A percentile compares a stretch with the other conserved stretches of the same genome.
Evolutionary conservation across 2,113 vertebrate species (phyloP).

Genomic region (Hippocampus barbouri): DNA sequence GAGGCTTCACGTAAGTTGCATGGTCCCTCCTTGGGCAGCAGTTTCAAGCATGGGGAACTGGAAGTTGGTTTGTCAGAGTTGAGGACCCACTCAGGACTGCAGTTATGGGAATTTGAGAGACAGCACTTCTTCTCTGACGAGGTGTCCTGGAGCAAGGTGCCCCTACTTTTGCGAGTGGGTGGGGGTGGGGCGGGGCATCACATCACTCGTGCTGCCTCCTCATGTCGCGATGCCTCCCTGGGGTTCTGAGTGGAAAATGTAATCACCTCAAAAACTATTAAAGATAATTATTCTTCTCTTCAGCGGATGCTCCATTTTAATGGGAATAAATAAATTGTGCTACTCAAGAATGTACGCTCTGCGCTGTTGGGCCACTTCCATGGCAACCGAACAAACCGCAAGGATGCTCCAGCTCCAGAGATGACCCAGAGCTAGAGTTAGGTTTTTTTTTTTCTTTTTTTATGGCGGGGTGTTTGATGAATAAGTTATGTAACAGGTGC

Average conservation of each 20-base stretch:
- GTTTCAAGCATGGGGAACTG: neutral
- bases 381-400: constrained; percentile 15
- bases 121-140: neutral
- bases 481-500: constrained; percentile 6
- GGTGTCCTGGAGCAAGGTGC: neutral
- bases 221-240: neutral
- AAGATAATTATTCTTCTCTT: neutral
- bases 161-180: neutral
- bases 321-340: constrained; percentile 1
- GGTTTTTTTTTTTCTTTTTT: neutral
- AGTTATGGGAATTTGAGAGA: neutral
- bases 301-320: neutral
- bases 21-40: neutral
- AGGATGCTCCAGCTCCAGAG: neutral
- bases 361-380: neutral
- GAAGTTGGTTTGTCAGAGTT: neutral
- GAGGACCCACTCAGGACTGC: neutral
- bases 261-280: neutral
- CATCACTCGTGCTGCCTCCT: neutral
- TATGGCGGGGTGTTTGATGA: neutral
- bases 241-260: neutral
- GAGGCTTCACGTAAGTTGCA: neutral
- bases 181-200: neutral
- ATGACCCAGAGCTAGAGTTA: neutral
- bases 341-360: neutral